Evolutionary conservation across 2,797 vertebrate genomes (phyloP), one percentile per base, ranked within the genome.

Genomic region (Staurois parvus): DNA sequence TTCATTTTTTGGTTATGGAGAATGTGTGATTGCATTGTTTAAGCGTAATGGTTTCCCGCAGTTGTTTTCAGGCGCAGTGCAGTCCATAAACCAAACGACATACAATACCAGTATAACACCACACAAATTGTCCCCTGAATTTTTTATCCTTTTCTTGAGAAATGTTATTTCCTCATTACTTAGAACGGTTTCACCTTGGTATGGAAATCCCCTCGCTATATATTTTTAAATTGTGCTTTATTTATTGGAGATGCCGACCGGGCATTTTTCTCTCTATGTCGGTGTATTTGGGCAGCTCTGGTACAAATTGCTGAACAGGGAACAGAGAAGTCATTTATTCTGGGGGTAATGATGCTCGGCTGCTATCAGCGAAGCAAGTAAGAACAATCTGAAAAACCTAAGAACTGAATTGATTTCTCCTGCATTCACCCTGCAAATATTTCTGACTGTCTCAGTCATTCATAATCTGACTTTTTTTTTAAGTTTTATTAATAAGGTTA

Each of bases 301-400:
- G 45, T 52, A 78, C 40, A 80, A 70, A 80, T 80, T 70, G 78
- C 78, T 19, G 66, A 70, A 70, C 45, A 28, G 42, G 13, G 11
- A 56, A 45, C 1, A 13, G 45, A 70, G 78, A 56, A 80, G 77
- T 32, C 21, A 80, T 80, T 80, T 80, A 68, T 80, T 70, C 37
- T 70, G 45, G 13, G 29, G 67, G 78, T 80, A 80, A 80, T 80
- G 78, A 70, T 69, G 26, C 78, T 80, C 66, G 2, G 29, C 42
- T 70, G 2, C 45, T 64, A 64, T 82, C 48, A 64, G n/a, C 70
- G 6, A 70, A 62, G 48, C 79, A 29, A 28, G 26, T 81, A 72
- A n/a, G 13, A 32, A 40, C 68, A 24, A 73, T 73, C 32, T 37
- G 32, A 40, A 73, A 82, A 82, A 6, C 34, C 34, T 73, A 28